A percentile compares a stretch with the other conserved stretches of the same genome.
These are phyloP conservation scores for Galerucella calmariensis DNA, from an alignment of 2,888 invertebrate genomes.

Conservation along the genomic window DNA sequence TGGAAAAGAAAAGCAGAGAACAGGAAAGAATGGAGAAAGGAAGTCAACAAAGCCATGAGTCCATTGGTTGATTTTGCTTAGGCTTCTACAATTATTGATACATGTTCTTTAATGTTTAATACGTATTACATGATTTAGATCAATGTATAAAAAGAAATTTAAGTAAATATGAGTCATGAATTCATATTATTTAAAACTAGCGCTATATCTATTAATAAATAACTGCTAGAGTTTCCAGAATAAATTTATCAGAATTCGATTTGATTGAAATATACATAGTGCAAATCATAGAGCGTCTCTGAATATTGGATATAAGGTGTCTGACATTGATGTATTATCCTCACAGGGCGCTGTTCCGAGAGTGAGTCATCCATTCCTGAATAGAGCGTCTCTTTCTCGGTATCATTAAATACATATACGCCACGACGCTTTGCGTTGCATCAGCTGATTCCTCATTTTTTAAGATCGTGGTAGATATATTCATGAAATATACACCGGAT, in stretches of 20 bases:
- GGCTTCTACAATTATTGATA: too few species aligned
- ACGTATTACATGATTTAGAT: too few species aligned
- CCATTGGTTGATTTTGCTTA: too few species aligned
- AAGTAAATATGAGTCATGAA: too few species aligned
- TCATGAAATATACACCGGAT: slow-evolving; percentile 12
- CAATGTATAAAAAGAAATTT: too few species aligned
- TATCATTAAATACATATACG: slow-evolving; percentile 10
- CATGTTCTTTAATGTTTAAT: too few species aligned
- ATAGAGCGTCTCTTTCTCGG: slow-evolving; percentile 42
- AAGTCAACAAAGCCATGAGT: too few species aligned
- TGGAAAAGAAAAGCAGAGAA: too few species aligned
- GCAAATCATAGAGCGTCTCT: slow-evolving; percentile 62
- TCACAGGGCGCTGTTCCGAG: slow-evolving; percentile 52
- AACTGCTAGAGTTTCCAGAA: not conserved
- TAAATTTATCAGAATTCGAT: slow-evolving; percentile 39
- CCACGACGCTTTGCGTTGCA: slow-evolving; percentile 10
- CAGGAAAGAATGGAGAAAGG: too few species aligned
- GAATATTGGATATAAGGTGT: slow-evolving; percentile 65
- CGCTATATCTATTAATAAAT: not conserved
- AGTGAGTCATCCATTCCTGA: slow-evolving; percentile 62
- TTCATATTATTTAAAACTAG: not conserved
- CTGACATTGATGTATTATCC: slow-evolving; percentile 64
- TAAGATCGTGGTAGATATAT: slow-evolving; percentile 13
- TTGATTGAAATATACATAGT: slow-evolving; percentile 62
- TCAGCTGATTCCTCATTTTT: slow-evolving; percentile 20